Percentiles rank a stretch among this genome's conserved stretches.
phyloP scores from a whole-genome alignment of 2,888 invertebrate species.

The Coenonympha glycerion region DNA sequence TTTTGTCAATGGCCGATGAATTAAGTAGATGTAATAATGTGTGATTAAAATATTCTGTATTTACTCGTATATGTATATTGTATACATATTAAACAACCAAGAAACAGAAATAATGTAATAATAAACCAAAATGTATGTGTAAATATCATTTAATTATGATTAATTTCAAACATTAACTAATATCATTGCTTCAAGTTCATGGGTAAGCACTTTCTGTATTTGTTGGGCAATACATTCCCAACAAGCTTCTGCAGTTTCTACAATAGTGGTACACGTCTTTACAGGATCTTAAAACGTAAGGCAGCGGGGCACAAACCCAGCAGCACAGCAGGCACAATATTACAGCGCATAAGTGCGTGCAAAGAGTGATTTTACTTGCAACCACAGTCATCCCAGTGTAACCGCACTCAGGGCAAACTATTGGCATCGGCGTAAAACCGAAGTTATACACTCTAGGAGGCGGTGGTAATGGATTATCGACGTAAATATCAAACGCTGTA shows the following conservation, averaged over 20 bases:
- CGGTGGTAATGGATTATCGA: slow-evolving; percentile 49
- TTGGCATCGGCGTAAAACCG: slow-evolving; percentile 55
- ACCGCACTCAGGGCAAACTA: slow-evolving; percentile 61
- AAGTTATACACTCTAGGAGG: slow-evolving; percentile 49
- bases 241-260: slow-evolving; percentile 55
- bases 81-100: no score
- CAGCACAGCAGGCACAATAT: slow-evolving; percentile 61
- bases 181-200: no score
- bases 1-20: no score
- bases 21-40: no score
- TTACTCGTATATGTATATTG: no score
- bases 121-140: no score
- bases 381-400: slow-evolving; percentile 54
- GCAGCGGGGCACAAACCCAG: slow-evolving; percentile 65
- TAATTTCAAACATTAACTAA: background rate
- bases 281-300: slow-evolving; percentile 62
- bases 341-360: slow-evolving; percentile 62
- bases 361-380: slow-evolving; percentile 52
- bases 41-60: no score
- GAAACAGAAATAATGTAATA: no score
- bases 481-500: slow-evolving; percentile 63
- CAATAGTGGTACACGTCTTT: slow-evolving; percentile 70
- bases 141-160: background rate
- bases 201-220: slow-evolving; percentile 45
- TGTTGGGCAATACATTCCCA: slow-evolving; percentile 66